Percentiles rank a stretch among this genome's conserved stretches.
phyloP scores from a whole-genome alignment of 2,888 invertebrate genomes.

The Pyrgus malvae region DNA sequence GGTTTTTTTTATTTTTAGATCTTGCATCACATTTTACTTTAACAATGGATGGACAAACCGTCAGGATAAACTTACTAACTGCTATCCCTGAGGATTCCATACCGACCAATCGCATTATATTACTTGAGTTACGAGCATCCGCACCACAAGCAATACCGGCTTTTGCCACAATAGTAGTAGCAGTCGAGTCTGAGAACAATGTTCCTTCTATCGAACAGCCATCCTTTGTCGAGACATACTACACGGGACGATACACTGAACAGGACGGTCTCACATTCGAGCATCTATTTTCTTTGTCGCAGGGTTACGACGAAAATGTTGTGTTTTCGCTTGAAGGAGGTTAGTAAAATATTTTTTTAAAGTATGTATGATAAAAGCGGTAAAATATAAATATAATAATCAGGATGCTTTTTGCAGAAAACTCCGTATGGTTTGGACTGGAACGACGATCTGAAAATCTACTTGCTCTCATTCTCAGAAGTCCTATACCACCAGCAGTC shows the following conservation, averaged over 20 bases:
- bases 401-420: constrained; percentile 35
- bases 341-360: no score
- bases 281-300: not conserved
- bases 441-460: constrained; percentile 27
- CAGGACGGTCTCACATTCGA: constrained; percentile 1
- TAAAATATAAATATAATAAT: not conserved
- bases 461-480: constrained; percentile 27
- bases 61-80: no score
- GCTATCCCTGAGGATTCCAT: no score
- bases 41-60: no score
- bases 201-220: constrained; percentile 14
- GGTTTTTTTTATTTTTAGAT: no score
- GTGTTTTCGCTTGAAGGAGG: not conserved
- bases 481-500: constrained; percentile 37
- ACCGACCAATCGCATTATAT: no score
- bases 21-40: no score
- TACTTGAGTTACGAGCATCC: constrained; percentile 42
- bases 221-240: constrained; percentile 37
- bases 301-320: not conserved
- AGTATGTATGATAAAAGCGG: no score
- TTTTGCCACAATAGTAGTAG: constrained; percentile 40
- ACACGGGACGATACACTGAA: not conserved
- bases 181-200: constrained; percentile 27
- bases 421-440: constrained; percentile 41
- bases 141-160: constrained; percentile 39